Evolutionary conservation across 1,140 invertebrate genomes (phyloP).

Genomic region (Drosophila quadrilineata): DNA sequence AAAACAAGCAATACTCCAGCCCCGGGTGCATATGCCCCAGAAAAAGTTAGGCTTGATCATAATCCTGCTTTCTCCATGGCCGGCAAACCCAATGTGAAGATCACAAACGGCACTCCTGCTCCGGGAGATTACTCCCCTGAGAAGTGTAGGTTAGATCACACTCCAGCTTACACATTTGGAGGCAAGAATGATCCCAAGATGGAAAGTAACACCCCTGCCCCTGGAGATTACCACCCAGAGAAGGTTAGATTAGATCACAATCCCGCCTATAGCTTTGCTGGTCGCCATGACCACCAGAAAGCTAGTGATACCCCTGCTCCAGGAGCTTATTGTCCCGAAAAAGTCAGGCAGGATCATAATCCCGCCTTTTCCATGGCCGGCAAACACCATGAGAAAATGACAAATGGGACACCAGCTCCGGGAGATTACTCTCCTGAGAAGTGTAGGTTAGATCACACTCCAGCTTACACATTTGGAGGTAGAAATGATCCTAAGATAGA

Average conservation of each 20-base stretch:
- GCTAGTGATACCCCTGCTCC: constrained; percentile 86
- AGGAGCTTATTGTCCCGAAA: constrained; percentile 85
- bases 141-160: constrained; percentile 84
- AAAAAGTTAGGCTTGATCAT: constrained; percentile 84
- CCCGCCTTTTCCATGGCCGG: constrained; percentile 85
- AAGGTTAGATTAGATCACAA: constrained; percentile 82
- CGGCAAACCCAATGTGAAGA: constrained; percentile 83
- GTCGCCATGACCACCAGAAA: constrained; percentile 83
- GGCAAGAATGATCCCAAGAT: constrained; percentile 82
- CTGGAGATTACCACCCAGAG: constrained; percentile 85
- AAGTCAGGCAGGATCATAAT: constrained; percentile 82
- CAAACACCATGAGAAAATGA: constrained; percentile 83
- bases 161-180: constrained; percentile 83
- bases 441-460: constrained; percentile 83
- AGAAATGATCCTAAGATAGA: constrained; percentile 81
- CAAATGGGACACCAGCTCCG: constrained; percentile 85
- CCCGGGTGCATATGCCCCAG: constrained; percentile 83
- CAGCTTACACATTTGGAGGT: constrained; percentile 83
- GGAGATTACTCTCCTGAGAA: constrained; percentile 90
- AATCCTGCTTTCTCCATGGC: constrained; percentile 85
- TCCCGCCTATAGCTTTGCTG: constrained; percentile 82
- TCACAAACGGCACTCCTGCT: constrained; percentile 84
- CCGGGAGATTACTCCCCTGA: constrained; percentile 90
- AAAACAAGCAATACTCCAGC: constrained; percentile 83
- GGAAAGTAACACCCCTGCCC: constrained; percentile 78